These are phyloP conservation scores for Cavia aperea DNA, from an alignment of 2,113 vertebrate genomes.

Conservation along the genomic window DNA sequence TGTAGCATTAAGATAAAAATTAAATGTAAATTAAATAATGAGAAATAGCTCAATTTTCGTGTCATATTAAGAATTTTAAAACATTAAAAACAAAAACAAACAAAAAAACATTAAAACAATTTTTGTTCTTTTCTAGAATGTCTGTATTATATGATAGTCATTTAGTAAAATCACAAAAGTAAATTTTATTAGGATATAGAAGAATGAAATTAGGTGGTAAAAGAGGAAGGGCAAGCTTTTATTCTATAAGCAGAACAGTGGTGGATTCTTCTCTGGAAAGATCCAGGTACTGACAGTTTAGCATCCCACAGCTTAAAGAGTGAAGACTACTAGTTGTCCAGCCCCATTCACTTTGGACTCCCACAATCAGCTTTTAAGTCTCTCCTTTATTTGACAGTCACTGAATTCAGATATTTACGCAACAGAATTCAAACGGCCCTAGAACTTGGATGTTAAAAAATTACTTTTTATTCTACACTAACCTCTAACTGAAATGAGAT, in stretches of 20 bases:
- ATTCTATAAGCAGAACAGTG: background rate
- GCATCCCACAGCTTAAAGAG: background rate
- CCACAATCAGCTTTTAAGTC: background rate
- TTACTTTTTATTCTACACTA: background rate
- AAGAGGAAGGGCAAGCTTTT: background rate
- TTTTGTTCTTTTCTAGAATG: background rate
- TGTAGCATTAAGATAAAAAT: slow-evolving; percentile 70
- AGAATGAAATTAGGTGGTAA: background rate
- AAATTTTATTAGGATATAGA: slow-evolving; percentile 4
- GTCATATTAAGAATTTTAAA: background rate
- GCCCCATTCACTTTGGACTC: background rate
- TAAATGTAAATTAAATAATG: slow-evolving; percentile 19
- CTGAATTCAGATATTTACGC: background rate
- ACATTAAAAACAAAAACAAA: background rate
- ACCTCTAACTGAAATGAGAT: background rate
- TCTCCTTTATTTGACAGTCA: background rate
- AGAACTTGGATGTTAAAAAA: background rate
- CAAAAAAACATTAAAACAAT: background rate
- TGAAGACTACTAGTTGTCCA: background rate
- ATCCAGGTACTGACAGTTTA: background rate
- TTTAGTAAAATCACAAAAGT: slow-evolving; percentile 20
- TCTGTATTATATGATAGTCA: background rate
- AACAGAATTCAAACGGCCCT: background rate
- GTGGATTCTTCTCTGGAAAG: background rate
- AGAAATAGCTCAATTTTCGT: slow-evolving; percentile 18